Evolutionary conservation across 2,797 vertebrate species (phyloP), one percentile per base, ranked within the genome.

Genomic region (Helicolenus hilgendorfi): DNA sequence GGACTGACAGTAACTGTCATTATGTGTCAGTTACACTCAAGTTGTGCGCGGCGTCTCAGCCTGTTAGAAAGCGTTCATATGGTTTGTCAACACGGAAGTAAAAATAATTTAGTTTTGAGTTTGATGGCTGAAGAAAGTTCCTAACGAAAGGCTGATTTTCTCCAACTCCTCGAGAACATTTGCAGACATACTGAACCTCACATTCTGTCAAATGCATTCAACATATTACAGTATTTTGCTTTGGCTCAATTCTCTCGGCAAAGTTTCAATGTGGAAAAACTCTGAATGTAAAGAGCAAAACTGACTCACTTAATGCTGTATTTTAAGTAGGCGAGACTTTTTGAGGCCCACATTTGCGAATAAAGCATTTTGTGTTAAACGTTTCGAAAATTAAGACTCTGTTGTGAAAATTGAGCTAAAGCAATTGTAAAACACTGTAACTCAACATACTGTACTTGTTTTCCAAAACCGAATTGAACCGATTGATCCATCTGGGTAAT

Each of bases 81-180:
- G 38, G 59, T 84, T 77, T 83, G 75, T 86, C 77, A 67, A 75
- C 75, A 71, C 1, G 15, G 33, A 10, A 71, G 64, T 55, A 67
- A 87, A 77, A 81, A 64, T 33, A 22, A 24, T 27, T 41, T 29
- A n/a, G 9, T 70, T 41, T 35, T 11, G 38, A 75, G 29, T 78
- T 72, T 77, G 22, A 72, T 27, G 22, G 29, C n/a, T 33, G 20
- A 24, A 31, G 27, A 38, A 56, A 72, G 27, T 64, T 70, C 11
- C 13, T 14, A 78, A 45, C 18, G 35, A 63, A 63, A 49, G 9
- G 7, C 10, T 15, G 15, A 29, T 77, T 79, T 20, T 27, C 26
- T 49, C 56, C 31, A 55, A 74, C 67, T 70, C 26, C 24, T 55
- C 1, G 4, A 27, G 11, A 80, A 71, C 11, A 49, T 63, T 67